These are phyloP conservation scores for Dolichotis patagonum DNA, from an alignment of 2,113 vertebrate species.

Conservation along the genomic window DNA sequence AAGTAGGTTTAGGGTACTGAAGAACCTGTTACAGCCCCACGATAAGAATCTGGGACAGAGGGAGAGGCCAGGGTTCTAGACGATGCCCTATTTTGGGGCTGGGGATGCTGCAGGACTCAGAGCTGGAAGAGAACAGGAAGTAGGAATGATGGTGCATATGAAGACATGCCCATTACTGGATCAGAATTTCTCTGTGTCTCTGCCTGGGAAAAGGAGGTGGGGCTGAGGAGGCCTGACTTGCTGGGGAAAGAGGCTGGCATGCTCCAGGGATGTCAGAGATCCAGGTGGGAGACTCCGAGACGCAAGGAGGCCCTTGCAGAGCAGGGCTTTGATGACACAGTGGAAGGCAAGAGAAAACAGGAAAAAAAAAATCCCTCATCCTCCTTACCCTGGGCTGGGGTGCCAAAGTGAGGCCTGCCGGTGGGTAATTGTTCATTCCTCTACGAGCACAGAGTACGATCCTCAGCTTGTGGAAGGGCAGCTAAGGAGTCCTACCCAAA, in stretches of 20 bases:
- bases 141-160: neutral
- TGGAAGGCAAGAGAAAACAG: neutral
- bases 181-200: neutral
- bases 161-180: neutral
- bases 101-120: neutral
- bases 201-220: neutral
- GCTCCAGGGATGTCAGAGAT: neutral
- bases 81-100: neutral
- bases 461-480: neutral
- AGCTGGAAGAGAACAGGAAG: neutral
- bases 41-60: neutral
- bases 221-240: neutral
- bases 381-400: too few species aligned
- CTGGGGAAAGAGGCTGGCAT: neutral
- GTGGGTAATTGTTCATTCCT: neutral
- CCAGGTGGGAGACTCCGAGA: neutral
- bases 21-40: neutral
- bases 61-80: neutral
- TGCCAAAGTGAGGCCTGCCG: neutral
- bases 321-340: neutral
- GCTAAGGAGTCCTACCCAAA: neutral
- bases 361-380: neutral
- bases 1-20: neutral
- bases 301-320: neutral
- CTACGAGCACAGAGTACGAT: neutral